Evolutionary conservation across 2,888 invertebrate species (phyloP).

Genomic region (Mellilla xanthometata): DNA sequence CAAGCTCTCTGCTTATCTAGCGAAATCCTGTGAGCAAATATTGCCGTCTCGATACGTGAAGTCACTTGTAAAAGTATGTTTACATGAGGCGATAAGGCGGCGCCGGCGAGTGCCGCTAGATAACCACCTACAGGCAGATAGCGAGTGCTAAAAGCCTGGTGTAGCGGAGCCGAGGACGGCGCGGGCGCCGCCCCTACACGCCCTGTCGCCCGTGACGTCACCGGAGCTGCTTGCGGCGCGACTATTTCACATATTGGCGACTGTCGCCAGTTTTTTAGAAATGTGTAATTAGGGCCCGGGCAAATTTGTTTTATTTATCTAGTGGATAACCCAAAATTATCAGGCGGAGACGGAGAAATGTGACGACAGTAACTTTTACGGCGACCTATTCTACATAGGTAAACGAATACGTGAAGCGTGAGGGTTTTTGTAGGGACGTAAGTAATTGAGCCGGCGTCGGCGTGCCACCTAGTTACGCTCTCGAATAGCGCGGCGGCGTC

Average conservation of each 20-base stretch:
- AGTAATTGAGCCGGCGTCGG: conserved; percentile 47
- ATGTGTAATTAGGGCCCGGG: conserved; percentile 72
- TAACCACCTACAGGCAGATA: conserved; percentile 59
- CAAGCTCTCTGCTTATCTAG: conserved; percentile 58
- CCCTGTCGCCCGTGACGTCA: conserved; percentile 80
- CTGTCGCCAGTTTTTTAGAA: conserved; percentile 74
- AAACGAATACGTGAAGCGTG: conserved; percentile 25
- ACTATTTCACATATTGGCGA: conserved; percentile 73
- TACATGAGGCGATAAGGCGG: conserved; percentile 73
- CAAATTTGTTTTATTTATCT: conserved; percentile 68
- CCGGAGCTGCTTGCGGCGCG: conserved; percentile 68
- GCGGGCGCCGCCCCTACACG: conserved; percentile 74
- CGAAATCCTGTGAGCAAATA: conserved; percentile 72
- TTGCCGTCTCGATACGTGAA: conserved; percentile 55
- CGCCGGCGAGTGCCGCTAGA: conserved; percentile 69
- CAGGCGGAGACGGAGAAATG: conserved; percentile 42
- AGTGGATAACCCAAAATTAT: conserved; percentile 52
- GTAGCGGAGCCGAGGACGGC: conserved; percentile 53
- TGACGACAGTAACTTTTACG: conserved; percentile 41
- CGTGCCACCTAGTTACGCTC: conserved; percentile 79
- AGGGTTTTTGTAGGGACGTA: no score
- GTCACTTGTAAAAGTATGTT: conserved; percentile 74
- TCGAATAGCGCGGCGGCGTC: conserved; percentile 54
- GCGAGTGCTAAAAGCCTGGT: conserved; percentile 74
- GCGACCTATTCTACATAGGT: conserved; percentile 24